Percentiles rank a stretch among this genome's conserved stretches.
Conservation (phyloP, 2,797 vertebrate genomes). For the Sebastes umbrosus region DNA sequence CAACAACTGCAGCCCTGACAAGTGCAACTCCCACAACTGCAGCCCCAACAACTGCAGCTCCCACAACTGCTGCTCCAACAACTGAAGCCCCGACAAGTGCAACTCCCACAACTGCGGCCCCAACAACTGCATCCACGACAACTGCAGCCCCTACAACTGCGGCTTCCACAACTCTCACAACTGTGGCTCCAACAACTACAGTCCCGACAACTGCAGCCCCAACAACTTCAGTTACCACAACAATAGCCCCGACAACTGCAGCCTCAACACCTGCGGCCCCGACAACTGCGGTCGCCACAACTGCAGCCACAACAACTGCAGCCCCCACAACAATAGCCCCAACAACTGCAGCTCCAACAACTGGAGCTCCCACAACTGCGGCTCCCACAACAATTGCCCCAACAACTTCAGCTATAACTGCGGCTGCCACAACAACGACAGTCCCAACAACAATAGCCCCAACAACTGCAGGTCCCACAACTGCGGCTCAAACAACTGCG, state of each 20-base stretch:
- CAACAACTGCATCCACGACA: rapidly evolving
- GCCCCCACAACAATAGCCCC: too few species aligned
- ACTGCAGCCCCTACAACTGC: too few species aligned
- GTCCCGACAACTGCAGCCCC: too few species aligned
- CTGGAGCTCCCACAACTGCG: background rate
- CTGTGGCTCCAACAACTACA: too few species aligned
- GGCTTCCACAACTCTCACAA: too few species aligned
- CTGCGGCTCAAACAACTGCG: too few species aligned
- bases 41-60: rapidly evolving
- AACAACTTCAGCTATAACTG: background rate
- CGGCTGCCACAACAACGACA: rapidly evolving
- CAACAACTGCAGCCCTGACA: background rate
- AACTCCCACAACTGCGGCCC: rapidly evolving
- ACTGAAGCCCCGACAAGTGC: rapidly evolving
- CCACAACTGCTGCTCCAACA: too few species aligned
- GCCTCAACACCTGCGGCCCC: background rate
- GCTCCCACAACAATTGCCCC: background rate
- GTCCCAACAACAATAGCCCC: background rate
- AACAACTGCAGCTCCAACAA: background rate
- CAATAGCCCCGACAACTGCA: background rate
- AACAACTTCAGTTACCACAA: background rate
- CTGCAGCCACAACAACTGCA: too few species aligned
- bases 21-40: background rate
- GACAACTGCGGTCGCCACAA: too few species aligned
- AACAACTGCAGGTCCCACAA: too few species aligned